Base-by-base conservation (phyloP, 2,797 vertebrate genomes). In the Odontamblyopus rebecca region DNA sequence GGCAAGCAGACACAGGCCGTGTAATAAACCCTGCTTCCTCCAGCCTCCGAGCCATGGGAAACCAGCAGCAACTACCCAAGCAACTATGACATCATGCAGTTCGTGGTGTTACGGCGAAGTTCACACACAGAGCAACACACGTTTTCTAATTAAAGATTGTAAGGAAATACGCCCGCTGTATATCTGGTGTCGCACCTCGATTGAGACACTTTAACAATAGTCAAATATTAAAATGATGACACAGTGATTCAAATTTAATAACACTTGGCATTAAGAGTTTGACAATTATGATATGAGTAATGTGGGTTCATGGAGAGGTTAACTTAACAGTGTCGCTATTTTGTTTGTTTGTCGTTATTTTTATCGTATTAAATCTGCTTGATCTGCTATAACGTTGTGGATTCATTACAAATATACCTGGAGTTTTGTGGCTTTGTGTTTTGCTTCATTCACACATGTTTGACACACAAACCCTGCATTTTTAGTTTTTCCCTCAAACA, bases 1-100 rank as follows among this genome's bases (percentile, higher is more conserved):
- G 86, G 86, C 87, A 63, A 83, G 88, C 83, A 86, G 74, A 67
- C 27, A 80, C 86, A 86, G 82, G 87, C 83, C 74, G 75, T 80
- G 78, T 70, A 74, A 89, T 81, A 67, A 89, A 86, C 73, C 75
- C 72, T 32, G 68, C 81, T 85, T 81, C 82, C 83, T 79, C 69
- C 13, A 80, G 72, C 77, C 80, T 86, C 67, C 53, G 67, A 85
- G 84, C 67, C 82, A 87, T 89, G 85, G 83, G 84, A 86, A 89
- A 80, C 66, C 41, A 75, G 75, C 69, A 67, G 65, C 74, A 61
- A 71, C 69, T 74, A 61, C 70, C 78, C 2, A 68, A 67, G 77
- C 73, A 74, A 53, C 41, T 63, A 68, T 87, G 83, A 86, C 80
- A 86, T 85, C 84, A 90, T 74, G 57, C 66, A 32, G 32, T 56